Evolutionary conservation across 2,888 invertebrate genomes (phyloP).

Genomic region (Nymphalis urticae): DNA sequence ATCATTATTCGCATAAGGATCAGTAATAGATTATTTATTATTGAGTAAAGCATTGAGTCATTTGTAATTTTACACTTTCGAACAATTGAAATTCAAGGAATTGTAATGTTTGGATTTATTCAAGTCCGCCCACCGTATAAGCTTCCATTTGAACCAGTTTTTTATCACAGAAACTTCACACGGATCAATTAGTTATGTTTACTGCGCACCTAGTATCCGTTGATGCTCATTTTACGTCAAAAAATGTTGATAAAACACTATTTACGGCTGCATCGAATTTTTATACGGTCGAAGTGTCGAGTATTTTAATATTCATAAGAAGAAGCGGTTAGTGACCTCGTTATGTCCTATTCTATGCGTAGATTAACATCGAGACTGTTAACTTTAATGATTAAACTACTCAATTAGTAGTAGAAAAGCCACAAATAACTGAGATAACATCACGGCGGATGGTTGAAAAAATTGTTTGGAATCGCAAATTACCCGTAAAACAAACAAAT

Average conservation of each 20-base stretch:
- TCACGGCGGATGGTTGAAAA: slow-evolving; percentile 46
- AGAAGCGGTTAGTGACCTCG: slow-evolving; percentile 68
- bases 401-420: slow-evolving; percentile 60
- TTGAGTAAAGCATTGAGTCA: slow-evolving; percentile 10
- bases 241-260: slow-evolving; percentile 43
- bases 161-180: slow-evolving; percentile 37
- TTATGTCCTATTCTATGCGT: slow-evolving; percentile 64
- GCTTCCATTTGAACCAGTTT: slow-evolving; percentile 37
- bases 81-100: slow-evolving; percentile 34
- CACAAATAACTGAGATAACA: slow-evolving; percentile 52
- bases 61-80: slow-evolving; percentile 36
- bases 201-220: slow-evolving; percentile 40
- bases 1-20: slow-evolving; percentile 15
- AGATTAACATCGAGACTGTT: slow-evolving; percentile 63
- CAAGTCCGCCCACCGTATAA: slow-evolving; percentile 37
- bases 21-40: not conserved
- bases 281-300: slow-evolving; percentile 54
- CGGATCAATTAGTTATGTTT: slow-evolving; percentile 46
- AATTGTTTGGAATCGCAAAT: slow-evolving; percentile 69
- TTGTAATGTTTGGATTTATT: slow-evolving; percentile 31
- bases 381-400: slow-evolving; percentile 59
- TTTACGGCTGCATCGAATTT: slow-evolving; percentile 51
- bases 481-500: slow-evolving; percentile 76
- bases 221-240: slow-evolving; percentile 45
- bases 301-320: slow-evolving; percentile 71